Evolutionary conservation across 37 sponge, comb jelly and placozoan genomes (phyloP).

Genomic region (Hormiphora californensis): DNA sequence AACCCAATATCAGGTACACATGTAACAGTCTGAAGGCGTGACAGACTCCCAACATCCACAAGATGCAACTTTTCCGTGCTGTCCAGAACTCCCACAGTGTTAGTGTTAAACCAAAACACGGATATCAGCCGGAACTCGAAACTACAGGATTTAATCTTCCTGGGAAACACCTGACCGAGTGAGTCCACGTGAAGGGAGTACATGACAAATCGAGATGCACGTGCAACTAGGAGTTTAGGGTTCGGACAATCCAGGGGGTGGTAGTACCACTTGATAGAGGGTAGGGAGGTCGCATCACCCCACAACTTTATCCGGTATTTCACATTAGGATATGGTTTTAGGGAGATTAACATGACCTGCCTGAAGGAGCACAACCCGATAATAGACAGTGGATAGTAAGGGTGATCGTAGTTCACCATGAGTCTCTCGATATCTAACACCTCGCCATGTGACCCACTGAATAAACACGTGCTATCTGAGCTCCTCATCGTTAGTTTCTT

Average conservation of each 20-base stretch:
- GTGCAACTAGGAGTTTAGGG: constrained; percentile 20
- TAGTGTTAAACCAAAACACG: constrained; percentile 44
- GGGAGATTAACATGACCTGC: constrained; percentile 39
- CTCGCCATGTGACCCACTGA: constrained; percentile 43
- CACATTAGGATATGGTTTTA: constrained; percentile 41
- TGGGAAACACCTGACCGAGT: background rate
- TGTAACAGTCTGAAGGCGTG: constrained; percentile 7
- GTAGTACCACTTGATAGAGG: constrained; percentile 43
- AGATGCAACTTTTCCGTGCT: constrained; percentile 5
- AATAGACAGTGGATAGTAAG: background rate
- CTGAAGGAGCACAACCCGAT: constrained; percentile 36
- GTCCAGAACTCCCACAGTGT: constrained; percentile 7
- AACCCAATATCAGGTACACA: constrained; percentile 29
- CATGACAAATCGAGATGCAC: constrained; percentile 30
- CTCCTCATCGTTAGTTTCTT: constrained; percentile 16
- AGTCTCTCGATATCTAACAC: constrained; percentile 11
- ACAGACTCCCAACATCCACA: background rate
- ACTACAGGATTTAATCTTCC: constrained; percentile 39
- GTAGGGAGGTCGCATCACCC: constrained; percentile 19
- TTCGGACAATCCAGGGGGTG: constrained; percentile 8
- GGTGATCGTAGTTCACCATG: background rate
- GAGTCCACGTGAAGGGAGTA: background rate
- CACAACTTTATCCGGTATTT: constrained; percentile 28
- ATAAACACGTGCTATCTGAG: constrained; percentile 38
- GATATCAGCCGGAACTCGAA: constrained; percentile 33